phyloP scores from a whole-genome alignment of 1,140 invertebrate genomes.

The Drosophila takahashii region DNA sequence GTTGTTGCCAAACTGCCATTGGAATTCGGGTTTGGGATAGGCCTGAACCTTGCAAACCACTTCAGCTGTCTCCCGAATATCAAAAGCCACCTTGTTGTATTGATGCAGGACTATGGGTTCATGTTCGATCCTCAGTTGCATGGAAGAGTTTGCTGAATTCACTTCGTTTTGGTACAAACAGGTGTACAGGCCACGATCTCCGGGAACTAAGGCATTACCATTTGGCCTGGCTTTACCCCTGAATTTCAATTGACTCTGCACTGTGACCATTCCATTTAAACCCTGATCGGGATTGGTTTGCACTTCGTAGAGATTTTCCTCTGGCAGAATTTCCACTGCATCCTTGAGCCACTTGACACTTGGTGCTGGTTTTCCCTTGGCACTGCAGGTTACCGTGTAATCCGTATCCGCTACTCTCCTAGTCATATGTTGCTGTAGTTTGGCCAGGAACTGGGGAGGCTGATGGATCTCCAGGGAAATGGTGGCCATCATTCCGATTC shows the following conservation, averaged over 20 bases:
- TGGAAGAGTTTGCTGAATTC: conserved; percentile 92
- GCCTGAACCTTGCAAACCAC: conserved; percentile 95
- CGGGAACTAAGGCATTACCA: conserved; percentile 91
- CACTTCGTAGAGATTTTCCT: conserved; percentile 92
- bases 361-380: conserved; percentile 94
- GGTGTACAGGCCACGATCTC: conserved; percentile 93
- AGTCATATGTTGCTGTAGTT: conserved; percentile 93
- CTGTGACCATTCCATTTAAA: conserved; percentile 90
- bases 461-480: conserved; percentile 94
- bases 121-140: conserved; percentile 96
- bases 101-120: conserved; percentile 93
- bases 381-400: conserved; percentile 92
- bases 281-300: conserved; percentile 91
- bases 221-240: conserved; percentile 90
- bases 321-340: conserved; percentile 90
- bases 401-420: conserved; percentile 92
- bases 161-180: conserved; percentile 96
- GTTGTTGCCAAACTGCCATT: conserved; percentile 93
- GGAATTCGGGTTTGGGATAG: conserved; percentile 95
- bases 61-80: conserved; percentile 92
- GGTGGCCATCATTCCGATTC: conserved; percentile 92
- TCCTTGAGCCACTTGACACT: conserved; percentile 94
- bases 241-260: conserved; percentile 93
- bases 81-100: conserved; percentile 95
- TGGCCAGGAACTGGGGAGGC: conserved; percentile 92